A percentile compares a stretch with the other conserved stretches of the same genome.
Conservation (phyloP, 2,888 invertebrate species). For the Lomographa bimaculata region DNA sequence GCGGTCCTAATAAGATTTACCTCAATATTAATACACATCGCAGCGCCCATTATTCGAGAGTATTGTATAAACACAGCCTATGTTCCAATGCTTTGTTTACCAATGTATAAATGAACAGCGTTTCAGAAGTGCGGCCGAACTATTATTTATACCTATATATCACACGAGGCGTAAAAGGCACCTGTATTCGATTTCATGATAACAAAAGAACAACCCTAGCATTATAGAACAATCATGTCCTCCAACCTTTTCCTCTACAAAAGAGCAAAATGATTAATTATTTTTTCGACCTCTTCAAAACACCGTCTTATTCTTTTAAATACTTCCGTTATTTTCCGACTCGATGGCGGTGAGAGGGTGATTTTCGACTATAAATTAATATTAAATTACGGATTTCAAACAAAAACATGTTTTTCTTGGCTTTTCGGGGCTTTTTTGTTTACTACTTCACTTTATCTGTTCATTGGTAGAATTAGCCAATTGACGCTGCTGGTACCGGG, state of each 20-base stretch:
- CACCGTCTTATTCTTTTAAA: constrained; percentile 79
- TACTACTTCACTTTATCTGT: too few relatives aligned
- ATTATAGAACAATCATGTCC: constrained; percentile 74
- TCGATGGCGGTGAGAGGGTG: constrained; percentile 74
- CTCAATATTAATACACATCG: constrained; percentile 81
- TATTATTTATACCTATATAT: constrained; percentile 23
- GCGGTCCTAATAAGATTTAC: constrained; percentile 82
- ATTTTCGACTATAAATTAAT: constrained; percentile 77
- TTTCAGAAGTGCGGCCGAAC: constrained; percentile 34
- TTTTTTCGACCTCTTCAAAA: constrained; percentile 81
- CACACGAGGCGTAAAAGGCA: constrained; percentile 27
- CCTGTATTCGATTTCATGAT: constrained; percentile 48
- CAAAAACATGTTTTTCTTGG: constrained; percentile 54
- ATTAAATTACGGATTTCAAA: constrained; percentile 69
- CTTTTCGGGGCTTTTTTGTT: constrained; percentile 2
- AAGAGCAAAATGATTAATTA: constrained; percentile 80
- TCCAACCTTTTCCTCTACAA: constrained; percentile 76
- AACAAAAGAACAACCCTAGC: constrained; percentile 70
- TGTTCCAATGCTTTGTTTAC: constrained; percentile 54
- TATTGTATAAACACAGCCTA: constrained; percentile 70
- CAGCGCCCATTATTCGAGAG: constrained; percentile 76
- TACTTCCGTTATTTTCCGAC: constrained; percentile 82
- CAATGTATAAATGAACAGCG: constrained; percentile 45
- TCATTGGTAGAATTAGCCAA: too few relatives aligned
- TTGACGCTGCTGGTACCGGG: too few relatives aligned